Conservation (phyloP, 2,888 invertebrate species). For the Anagyrus pseudococci region DNA sequence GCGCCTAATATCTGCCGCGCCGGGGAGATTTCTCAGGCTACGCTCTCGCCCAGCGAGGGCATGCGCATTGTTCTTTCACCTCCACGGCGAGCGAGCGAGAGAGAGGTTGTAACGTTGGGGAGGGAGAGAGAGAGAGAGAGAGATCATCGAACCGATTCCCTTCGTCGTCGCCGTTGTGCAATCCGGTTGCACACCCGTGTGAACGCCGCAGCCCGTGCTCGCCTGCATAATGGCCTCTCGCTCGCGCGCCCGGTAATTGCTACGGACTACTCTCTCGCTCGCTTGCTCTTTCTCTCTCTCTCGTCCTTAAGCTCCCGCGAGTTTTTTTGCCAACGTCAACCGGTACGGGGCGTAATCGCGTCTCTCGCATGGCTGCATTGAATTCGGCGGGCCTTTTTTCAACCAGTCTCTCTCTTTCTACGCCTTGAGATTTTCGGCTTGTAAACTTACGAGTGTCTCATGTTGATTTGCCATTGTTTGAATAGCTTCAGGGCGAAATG, state of each 20-base stretch:
- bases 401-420: too few species aligned
- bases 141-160: conserved; percentile 36
- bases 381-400: too few species aligned
- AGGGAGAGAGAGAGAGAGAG: conserved; percentile 13
- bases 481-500: too few species aligned
- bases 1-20: background rate
- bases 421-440: too few species aligned
- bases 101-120: conserved; percentile 2
- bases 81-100: conserved; percentile 11
- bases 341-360: too few species aligned
- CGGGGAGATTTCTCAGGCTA: conserved; percentile 14
- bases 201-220: conserved; percentile 11
- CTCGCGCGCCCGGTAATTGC: conserved; percentile 1
- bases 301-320: too few species aligned
- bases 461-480: too few species aligned
- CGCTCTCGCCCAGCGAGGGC: background rate
- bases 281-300: too few species aligned
- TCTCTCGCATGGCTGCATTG: too few species aligned
- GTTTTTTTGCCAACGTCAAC: too few species aligned
- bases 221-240: background rate
- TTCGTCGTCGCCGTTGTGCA: conserved; percentile 22
- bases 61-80: conserved; percentile 25
- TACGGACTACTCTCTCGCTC: background rate
- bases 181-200: conserved; percentile 30
- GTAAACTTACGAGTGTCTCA: too few species aligned